Percentiles rank a stretch among this genome's conserved stretches.
Evolutionary conservation across 2,888 invertebrate species (phyloP).

Genomic region (Sesamia inferens): DNA sequence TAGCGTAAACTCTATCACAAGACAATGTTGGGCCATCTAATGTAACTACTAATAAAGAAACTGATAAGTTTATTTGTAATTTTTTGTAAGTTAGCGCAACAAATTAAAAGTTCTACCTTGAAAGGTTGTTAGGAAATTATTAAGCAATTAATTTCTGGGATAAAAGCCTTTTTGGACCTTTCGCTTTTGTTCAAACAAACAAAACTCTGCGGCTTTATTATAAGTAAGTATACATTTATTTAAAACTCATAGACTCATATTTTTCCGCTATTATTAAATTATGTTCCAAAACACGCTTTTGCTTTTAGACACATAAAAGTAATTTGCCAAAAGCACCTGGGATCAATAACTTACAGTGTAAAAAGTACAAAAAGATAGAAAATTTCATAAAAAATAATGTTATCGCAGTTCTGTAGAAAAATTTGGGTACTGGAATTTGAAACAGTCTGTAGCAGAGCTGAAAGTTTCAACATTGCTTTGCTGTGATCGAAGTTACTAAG

Average conservation of each 20-base stretch:
- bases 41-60: no score
- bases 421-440: conserved; percentile 32
- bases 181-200: no score
- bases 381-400: conserved; percentile 26
- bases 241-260: background rate
- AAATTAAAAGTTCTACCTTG: background rate
- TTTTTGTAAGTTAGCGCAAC: no score
- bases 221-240: background rate
- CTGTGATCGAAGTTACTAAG: conserved; percentile 21
- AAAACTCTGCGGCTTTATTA: no score
- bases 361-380: conserved; percentile 21
- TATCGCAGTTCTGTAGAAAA: conserved; percentile 32
- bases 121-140: background rate
- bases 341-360: conserved; percentile 21
- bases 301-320: conserved; percentile 33
- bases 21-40: no score
- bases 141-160: background rate
- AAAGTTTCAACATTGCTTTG: conserved; percentile 54
- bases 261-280: conserved; percentile 9
- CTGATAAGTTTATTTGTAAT: no score
- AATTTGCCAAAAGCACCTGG: conserved; percentile 21
- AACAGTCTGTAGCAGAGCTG: conserved; percentile 41
- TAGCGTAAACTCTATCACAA: no score
- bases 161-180: conserved; percentile 10
- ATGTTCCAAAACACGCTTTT: conserved; percentile 19